A percentile compares a stretch with the other conserved stretches of the same genome.
Conservation (phyloP, 2,797 vertebrate genomes). For the Xerus rutilus region DNA sequence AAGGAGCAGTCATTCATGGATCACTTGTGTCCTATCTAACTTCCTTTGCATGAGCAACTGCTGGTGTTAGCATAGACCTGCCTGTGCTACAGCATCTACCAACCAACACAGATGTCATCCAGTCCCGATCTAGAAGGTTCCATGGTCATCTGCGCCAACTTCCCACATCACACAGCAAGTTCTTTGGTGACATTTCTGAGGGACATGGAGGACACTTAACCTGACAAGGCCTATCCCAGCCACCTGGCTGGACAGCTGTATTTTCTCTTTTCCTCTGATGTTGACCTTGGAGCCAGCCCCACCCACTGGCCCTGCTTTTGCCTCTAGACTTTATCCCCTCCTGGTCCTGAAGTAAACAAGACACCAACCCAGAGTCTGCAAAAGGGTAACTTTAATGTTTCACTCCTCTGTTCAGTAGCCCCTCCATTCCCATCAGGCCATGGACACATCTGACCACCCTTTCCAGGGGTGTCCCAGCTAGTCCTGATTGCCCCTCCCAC, state of each 20-base stretch:
- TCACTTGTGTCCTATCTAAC: background rate
- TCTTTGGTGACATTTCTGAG: background rate
- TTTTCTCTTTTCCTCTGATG: background rate
- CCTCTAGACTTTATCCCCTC: background rate
- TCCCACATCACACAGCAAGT: accelerated
- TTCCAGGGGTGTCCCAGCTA: background rate
- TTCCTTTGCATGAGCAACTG: background rate
- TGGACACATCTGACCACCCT: accelerated
- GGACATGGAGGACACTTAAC: background rate
- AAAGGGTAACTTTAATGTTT: background rate
- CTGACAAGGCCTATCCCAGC: background rate
- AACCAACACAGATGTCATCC: background rate
- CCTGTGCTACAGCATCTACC: background rate
- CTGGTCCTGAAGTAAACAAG: background rate
- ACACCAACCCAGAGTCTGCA: background rate
- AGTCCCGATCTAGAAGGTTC: background rate
- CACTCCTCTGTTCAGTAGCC: background rate
- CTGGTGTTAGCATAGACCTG: background rate
- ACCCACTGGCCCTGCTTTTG: background rate
- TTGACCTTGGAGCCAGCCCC: background rate
- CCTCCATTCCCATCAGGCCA: background rate
- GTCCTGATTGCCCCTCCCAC: too few relatives aligned
- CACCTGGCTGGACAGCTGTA: background rate
- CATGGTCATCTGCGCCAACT: background rate
- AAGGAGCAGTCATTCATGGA: accelerated